Base-by-base conservation (phyloP, 2,797 vertebrate genomes). In the Varecia variegata region DNA sequence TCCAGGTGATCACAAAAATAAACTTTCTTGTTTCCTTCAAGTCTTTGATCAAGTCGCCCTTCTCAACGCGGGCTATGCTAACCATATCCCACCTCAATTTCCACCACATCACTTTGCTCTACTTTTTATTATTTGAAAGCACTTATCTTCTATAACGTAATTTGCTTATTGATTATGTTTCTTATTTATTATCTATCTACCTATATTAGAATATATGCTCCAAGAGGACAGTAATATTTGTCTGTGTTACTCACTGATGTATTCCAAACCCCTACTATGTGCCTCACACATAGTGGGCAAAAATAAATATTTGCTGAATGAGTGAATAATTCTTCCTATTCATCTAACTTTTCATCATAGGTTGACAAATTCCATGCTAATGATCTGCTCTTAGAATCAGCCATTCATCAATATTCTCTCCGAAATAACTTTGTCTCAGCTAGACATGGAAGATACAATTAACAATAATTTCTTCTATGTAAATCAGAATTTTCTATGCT, bases 401-500 rank as follows among this genome's bases (percentile, higher is more conserved):
- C 1, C 56, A 83, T 2, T 65, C 47, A 83, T 68, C 23, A 90
- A 58, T 73, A 84, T 17, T 27, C 13, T 86, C 21, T 79, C n/a
- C 47, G 76, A 81, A 90, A 93, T 70, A 91, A 90, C 35, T 91
- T 65, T 73, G 88, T 54, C 52, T 70, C n/a, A 95, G 58, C 10
- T 52, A 87, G 52, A 79, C 52, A 60, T 0, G 92, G 38, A 89
- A 82, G 96, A 94, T 43, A 70, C 3, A 93, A 93, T 83, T 83
- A 30, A 80, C 89, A 94, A 17, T 50, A 92, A 60, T 15, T 83
- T 97, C 40, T 90, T 93, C 10, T 58, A 45, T 43, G 17, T 83
- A 77, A 82, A 88, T 91, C 58, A 94, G 54, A 94, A 21, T 45
- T 95, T 97, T 97, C 68, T 84, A 17, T 96, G 47, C 45, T 45